Evolutionary conservation across 2,113 vertebrate genomes (phyloP), one percentile per base, ranked within the genome.

Genomic region (Dascyllus trimaculatus): DNA sequence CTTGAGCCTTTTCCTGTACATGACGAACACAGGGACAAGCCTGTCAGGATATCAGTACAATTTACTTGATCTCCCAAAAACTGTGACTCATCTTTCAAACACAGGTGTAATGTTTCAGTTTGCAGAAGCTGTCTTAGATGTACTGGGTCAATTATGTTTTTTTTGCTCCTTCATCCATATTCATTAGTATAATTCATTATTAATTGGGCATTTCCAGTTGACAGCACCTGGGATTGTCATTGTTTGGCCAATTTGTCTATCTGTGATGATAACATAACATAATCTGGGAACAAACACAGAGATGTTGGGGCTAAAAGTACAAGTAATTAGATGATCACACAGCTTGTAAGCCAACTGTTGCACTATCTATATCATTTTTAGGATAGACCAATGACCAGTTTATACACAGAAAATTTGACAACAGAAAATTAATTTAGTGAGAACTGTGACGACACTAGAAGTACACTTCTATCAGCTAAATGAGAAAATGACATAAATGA

Each of bases 11-110:
- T 79, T 45, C 49, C 52, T 68, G 59, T 32, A 60, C 73, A 57
- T 13, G 63, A 61, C 48, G 69, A 84, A 64, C 61, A 66, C 25
- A 35, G 71, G 60, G 65, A 65, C 19, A 2, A 78, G 18, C 10
- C 64, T 78, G 70, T 73, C 70, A 72, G 71, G 18, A 85, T 40
- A 84, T 68, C 71, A 83, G 73, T 78, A 49, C 61, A 71, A 69
- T 79, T 78, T 75, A 71, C 66, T 70, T 61, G 35, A 71, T 83
- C 56, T 85, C 25, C 52, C 56, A 35, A 71, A n/a, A 62, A 63
- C 68, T 82, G 65, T 59, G 32, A 56, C 65, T 72, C 77, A 65
- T 78, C 38, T 77, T 52, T 43, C 40, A 59, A 11, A 32, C 69
- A 49, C 60, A 54, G 35, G 14, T 11, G 43, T 54, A 57, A 22